Conservation (phyloP, 2,888 invertebrate species). For the Adelphocoris suturalis region DNA sequence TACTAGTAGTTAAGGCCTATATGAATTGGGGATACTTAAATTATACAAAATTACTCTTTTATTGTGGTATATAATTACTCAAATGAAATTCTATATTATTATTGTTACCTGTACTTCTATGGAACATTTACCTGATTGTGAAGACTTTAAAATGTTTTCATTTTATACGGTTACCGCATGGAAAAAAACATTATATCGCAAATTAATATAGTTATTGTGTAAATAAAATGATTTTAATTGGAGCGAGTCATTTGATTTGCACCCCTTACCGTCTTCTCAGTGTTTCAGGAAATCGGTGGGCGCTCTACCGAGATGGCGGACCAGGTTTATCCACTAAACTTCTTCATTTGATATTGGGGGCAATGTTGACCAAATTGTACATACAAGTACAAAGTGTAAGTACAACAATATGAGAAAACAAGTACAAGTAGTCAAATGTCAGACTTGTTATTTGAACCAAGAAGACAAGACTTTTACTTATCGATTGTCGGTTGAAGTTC, state of each 20-base stretch:
- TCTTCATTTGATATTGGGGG: too few species aligned
- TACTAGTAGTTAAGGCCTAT: conserved; percentile 42
- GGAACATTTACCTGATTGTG: not conserved
- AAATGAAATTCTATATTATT: not conserved
- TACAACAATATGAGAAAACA: too few species aligned
- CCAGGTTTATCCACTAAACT: too few species aligned
- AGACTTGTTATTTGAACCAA: too few species aligned
- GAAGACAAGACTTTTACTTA: too few species aligned
- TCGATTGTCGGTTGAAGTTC: too few species aligned
- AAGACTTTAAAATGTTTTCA: conserved; percentile 2
- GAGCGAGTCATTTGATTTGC: not conserved
- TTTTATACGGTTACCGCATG: conserved; percentile 42
- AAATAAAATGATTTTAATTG: conserved; percentile 49
- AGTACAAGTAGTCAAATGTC: too few species aligned
- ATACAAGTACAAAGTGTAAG: too few species aligned
- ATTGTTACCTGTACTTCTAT: not conserved
- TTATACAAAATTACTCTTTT: conserved; percentile 2
- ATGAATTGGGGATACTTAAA: not conserved
- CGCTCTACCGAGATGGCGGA: too few species aligned
- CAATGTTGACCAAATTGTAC: too few species aligned
- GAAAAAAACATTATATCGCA: not conserved
- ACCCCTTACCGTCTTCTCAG: not conserved
- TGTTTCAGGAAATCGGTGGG: not conserved
- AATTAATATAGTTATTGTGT: conserved; percentile 21
- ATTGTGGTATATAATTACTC: not conserved